Conservation (phyloP, 1,140 invertebrate genomes). For the Pseudomyrmex pallidus region DNA sequence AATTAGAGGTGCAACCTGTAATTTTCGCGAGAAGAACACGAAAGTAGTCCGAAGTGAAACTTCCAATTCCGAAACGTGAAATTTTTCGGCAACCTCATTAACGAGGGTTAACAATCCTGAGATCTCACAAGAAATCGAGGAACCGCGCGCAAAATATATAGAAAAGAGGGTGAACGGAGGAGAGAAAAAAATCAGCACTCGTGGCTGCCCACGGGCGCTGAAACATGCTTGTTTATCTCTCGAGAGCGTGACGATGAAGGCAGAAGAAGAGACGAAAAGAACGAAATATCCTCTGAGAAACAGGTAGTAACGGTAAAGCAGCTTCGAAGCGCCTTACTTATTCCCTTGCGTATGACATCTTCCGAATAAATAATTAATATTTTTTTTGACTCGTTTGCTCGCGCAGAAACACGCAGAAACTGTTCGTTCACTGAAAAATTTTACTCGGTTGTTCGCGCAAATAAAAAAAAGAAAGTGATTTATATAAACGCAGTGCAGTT, state of each 20-base stretch:
- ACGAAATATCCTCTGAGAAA: slow-evolving; percentile 61
- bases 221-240: slow-evolving; percentile 21
- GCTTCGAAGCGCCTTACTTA: slow-evolving; percentile 29
- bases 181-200: neutral
- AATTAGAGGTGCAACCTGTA: slow-evolving; percentile 34
- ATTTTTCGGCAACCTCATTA: slow-evolving; percentile 56
- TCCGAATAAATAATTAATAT: slow-evolving; percentile 40
- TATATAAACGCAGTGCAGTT: too few relatives aligned
- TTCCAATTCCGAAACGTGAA: neutral
- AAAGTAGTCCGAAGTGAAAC: slow-evolving; percentile 49
- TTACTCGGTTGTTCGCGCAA: too few relatives aligned
- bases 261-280: neutral
- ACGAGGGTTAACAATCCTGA: slow-evolving; percentile 60
- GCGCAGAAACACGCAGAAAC: neutral
- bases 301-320: slow-evolving; percentile 73
- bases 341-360: slow-evolving; percentile 44
- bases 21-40: slow-evolving; percentile 22
- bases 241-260: slow-evolving; percentile 33
- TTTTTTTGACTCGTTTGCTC: neutral
- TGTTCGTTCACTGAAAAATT: too few relatives aligned
- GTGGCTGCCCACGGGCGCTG: neutral
- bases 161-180: neutral
- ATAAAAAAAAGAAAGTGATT: too few relatives aligned
- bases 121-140: slow-evolving; percentile 34
- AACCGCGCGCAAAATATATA: neutral